Percentiles rank a stretch among this genome's conserved stretches.
These are phyloP conservation scores for Leptopilina syphax DNA, from an alignment of 2,888 invertebrate genomes.

Conservation along the genomic window DNA sequence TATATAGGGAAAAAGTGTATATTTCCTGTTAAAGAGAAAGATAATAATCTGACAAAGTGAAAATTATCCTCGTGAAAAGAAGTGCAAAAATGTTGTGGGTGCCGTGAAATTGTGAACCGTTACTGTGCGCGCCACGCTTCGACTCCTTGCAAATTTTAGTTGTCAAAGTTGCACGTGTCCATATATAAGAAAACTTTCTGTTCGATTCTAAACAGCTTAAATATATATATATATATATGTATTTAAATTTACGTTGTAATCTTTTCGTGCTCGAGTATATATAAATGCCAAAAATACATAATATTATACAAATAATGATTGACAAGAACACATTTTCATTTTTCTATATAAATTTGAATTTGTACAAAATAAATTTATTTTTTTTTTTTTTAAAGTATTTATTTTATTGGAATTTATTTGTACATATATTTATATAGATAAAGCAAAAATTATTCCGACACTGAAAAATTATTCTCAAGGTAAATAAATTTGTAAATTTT, in stretches of 20 bases:
- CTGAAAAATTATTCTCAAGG: no score
- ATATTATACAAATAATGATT: no score
- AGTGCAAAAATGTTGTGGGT: constrained; percentile 46
- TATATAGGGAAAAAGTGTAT: neutral
- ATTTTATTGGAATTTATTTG: no score
- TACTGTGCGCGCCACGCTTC: constrained; percentile 66
- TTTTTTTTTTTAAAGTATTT: no score
- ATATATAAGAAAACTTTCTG: constrained; percentile 26
- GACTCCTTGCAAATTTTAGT: constrained; percentile 69
- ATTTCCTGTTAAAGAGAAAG: neutral
- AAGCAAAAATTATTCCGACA: no score
- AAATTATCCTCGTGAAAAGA: neutral
- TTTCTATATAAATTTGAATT: neutral
- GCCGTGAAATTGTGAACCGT: constrained; percentile 58
- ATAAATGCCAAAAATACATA: no score
- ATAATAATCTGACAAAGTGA: neutral
- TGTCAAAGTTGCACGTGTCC: constrained; percentile 71
- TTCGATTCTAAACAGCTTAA: constrained; percentile 10
- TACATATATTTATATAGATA: no score
- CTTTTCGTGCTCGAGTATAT: neutral
- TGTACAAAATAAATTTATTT: neutral
- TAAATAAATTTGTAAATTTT: no score
- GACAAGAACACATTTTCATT: neutral
- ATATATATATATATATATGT: neutral
- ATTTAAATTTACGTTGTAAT: constrained; percentile 27